Base-by-base conservation (phyloP, 2,113 vertebrate genomes). In the Trichomycterus rosablanca region DNA sequence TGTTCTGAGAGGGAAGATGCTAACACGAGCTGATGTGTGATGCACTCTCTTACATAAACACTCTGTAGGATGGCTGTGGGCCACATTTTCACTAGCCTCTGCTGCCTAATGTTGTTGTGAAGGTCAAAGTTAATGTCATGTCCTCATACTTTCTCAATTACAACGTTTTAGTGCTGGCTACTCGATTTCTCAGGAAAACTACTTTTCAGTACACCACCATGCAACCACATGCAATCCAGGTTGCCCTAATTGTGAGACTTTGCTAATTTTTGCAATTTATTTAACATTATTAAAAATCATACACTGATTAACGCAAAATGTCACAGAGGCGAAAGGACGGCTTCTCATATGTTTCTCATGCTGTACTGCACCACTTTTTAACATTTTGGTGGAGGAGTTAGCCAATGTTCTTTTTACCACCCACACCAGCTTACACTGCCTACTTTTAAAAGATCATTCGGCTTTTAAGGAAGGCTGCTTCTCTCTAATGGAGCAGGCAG, bases 11-110 rank as follows among this genome's bases (percentile, higher is more conserved):
- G 32, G 64, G 72, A 67, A 59, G 72, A 70, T 70, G 63, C 63
- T 74, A 74, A 74, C 67, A 56, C 49, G 65, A 74, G 50, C 54
- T 59, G 67, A 70, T 63, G 72, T 63, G 52, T 61, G 63, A 51
- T 69, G 70, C 53, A 53, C 65, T 57, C 54, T 28, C 35, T 74
- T 74, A 63, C 63, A 70, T 74, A 71, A 67, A 64, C 67, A 66
- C 46, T 18, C 26, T 48, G 63, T 67, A 37, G 59, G 63, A 71
- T 59, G 59, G 55, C 51, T 35, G 54, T 59, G 22, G 51, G 63
- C 59, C 69, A 67, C 32, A 59, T 53, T 63, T 64, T 59, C 49
- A 63, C 59, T 67, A 65, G 70, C 64, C 54, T 68, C 42, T 37
- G 56, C 62, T 66, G 42, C 3, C 16, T 40, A 43, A 16, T 5